Percentiles rank a stretch among this genome's conserved stretches.
Evolutionary conservation across 2,888 invertebrate species (phyloP).

Genomic region (Alcis repandata): DNA sequence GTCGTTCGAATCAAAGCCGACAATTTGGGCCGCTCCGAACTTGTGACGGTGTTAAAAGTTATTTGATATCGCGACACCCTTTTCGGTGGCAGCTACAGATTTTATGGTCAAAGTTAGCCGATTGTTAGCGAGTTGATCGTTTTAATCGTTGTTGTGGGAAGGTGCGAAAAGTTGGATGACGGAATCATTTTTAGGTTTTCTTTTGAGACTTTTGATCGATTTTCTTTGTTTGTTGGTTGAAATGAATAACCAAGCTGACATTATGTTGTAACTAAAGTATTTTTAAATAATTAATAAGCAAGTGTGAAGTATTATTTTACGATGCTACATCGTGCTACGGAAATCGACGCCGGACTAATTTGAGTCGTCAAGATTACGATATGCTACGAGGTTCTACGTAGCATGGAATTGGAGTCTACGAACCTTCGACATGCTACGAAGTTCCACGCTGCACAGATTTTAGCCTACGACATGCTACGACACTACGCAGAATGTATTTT

Average conservation of each 20-base stretch:
- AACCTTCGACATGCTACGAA: not conserved
- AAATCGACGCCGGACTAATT: too few species aligned
- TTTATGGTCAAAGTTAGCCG: conserved; percentile 31
- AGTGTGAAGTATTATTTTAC: too few species aligned
- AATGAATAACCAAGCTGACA: too few species aligned
- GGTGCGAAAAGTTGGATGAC: not conserved
- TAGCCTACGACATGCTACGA: conserved; percentile 15
- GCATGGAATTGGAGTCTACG: not conserved
- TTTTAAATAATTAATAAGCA: too few species aligned
- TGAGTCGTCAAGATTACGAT: not conserved
- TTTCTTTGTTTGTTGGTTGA: not conserved
- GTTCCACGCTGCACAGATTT: not conserved
- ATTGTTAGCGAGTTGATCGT: conserved; percentile 28
- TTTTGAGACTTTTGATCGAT: not conserved
- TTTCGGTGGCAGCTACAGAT: conserved; percentile 34
- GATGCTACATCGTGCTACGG: too few species aligned
- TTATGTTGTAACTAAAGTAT: too few species aligned
- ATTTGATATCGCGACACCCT: conserved; percentile 43
- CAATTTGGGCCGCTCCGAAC: conserved; percentile 41
- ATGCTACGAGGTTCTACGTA: not conserved
- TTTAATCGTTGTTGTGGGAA: conserved; percentile 24
- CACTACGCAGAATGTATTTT: not conserved
- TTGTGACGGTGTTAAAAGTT: conserved; percentile 41
- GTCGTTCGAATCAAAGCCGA: conserved; percentile 40
- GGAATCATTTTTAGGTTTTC: not conserved